phyloP scores from a whole-genome alignment of 2,113 vertebrate species.

The Aspidoscelis tigris region DNA sequence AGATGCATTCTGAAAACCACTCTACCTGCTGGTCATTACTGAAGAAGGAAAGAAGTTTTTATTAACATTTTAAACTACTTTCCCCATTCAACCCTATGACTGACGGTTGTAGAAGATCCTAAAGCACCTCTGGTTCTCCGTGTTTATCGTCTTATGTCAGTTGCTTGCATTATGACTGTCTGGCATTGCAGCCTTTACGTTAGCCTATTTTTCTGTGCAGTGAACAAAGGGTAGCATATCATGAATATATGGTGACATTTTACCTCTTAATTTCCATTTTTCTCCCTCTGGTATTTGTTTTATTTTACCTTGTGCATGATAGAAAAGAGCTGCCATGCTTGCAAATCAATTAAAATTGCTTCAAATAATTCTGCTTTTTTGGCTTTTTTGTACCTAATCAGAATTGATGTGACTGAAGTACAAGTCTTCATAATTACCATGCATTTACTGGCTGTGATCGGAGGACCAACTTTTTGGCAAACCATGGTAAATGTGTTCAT shows the following conservation, averaged over 20 bases:
- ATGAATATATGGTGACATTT: slow-evolving; percentile 6
- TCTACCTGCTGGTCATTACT: not conserved
- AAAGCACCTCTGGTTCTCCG: not conserved
- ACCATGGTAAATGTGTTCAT: slow-evolving; percentile 88
- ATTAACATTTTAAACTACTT: slow-evolving; percentile 8
- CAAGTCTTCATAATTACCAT: slow-evolving; percentile 99
- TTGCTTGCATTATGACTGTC: not conserved
- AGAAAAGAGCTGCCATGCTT: slow-evolving; percentile 75
- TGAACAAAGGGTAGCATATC: slow-evolving; percentile 23
- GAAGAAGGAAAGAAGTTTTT: not conserved
- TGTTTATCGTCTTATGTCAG: not conserved
- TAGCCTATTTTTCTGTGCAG: slow-evolving; percentile 65
- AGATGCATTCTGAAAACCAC: not conserved
- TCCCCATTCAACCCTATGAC: not conserved
- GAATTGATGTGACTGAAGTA: slow-evolving; percentile 99
- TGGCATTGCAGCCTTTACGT: not conserved
- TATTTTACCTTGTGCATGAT: slow-evolving; percentile 75
- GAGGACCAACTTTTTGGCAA: slow-evolving; percentile 98
- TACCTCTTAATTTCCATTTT: slow-evolving; percentile 43
- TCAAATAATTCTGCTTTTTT: slow-evolving; percentile 79
- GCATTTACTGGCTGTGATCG: slow-evolving; percentile 98
- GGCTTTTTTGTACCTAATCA: slow-evolving; percentile 85
- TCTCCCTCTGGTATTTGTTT: slow-evolving; percentile 38
- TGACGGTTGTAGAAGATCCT: slow-evolving; percentile 8
- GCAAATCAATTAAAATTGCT: slow-evolving; percentile 72